Percentiles rank a stretch among this genome's conserved stretches.
Evolutionary conservation across 2,113 vertebrate genomes (phyloP).

Genomic region (Tupaia tana): DNA sequence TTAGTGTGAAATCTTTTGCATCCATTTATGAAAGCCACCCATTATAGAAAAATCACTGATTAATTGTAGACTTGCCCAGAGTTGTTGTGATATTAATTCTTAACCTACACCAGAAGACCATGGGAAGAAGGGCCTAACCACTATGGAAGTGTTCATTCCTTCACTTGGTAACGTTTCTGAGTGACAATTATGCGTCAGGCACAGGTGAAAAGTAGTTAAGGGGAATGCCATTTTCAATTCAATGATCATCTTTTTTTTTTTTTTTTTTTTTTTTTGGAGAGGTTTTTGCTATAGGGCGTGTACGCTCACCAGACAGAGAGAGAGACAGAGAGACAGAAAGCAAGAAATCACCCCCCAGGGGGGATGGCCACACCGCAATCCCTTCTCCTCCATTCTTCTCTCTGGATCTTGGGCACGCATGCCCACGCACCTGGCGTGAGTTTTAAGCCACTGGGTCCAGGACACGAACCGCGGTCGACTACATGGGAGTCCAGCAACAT

Average conservation of each 20-base stretch:
- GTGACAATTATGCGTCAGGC: background rate
- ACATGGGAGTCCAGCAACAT: no score
- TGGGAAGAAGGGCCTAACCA: background rate
- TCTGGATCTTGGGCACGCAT: no score
- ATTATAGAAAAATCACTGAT: background rate
- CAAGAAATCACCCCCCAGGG: no score
- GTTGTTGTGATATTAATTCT: background rate
- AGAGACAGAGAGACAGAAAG: no score
- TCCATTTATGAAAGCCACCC: background rate
- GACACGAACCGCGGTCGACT: no score
- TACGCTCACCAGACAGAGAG: no score
- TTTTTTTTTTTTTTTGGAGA: no score
- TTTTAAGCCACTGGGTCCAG: no score
- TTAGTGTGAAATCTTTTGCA: background rate
- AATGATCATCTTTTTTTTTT: background rate
- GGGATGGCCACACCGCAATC: no score
- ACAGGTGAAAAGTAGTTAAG: background rate
- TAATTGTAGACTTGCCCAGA: background rate
- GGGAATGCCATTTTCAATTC: background rate
- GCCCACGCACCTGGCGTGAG: no score
- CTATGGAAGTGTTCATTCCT: fast-evolving
- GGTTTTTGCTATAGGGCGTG: no score
- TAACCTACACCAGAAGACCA: background rate
- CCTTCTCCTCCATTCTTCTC: no score
- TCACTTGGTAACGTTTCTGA: background rate